phyloP scores from a whole-genome alignment of 2,797 vertebrate species.

The Sebastes cheni region DNA sequence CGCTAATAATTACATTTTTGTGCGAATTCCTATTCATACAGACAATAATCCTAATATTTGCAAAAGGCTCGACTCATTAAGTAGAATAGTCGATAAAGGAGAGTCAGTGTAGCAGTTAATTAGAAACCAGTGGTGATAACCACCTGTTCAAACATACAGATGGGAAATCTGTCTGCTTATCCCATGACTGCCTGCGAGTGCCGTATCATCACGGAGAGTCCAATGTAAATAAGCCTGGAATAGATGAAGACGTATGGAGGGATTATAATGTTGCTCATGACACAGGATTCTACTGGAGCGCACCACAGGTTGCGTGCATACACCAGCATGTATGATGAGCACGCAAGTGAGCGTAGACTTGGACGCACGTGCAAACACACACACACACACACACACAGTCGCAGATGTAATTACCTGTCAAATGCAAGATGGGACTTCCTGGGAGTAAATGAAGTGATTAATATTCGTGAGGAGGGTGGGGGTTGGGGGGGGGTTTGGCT shows the following conservation, averaged over 20 bases:
- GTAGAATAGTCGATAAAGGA: slow-evolving; percentile 58
- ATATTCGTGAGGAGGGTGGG: slow-evolving; percentile 53
- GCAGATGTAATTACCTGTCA: slow-evolving; percentile 74
- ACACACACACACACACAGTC: not conserved
- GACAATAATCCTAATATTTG: slow-evolving; percentile 68
- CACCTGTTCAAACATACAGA: slow-evolving; percentile 71
- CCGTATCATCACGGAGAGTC: slow-evolving; percentile 27
- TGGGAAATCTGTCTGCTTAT: slow-evolving; percentile 54
- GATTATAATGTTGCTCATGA: not conserved
- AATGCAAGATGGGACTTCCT: slow-evolving; percentile 64
- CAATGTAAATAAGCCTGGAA: slow-evolving; percentile 40
- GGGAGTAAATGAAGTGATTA: slow-evolving; percentile 74
- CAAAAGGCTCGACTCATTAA: slow-evolving; percentile 56
- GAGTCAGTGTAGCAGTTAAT: slow-evolving; percentile 74
- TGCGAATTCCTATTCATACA: slow-evolving; percentile 8
- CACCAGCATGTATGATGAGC: not conserved
- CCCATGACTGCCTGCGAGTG: slow-evolving; percentile 33
- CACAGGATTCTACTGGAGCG: slow-evolving; percentile 3
- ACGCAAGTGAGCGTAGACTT: not conserved
- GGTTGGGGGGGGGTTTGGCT: not conserved
- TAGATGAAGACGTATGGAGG: slow-evolving; percentile 43
- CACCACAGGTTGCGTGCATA: slow-evolving; percentile 7
- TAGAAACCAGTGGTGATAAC: slow-evolving; percentile 67
- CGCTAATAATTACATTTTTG: slow-evolving; percentile 35
- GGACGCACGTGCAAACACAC: not conserved